Evolutionary conservation across 1,140 invertebrate genomes (phyloP).

Genomic region (Cydia fagiglandana): DNA sequence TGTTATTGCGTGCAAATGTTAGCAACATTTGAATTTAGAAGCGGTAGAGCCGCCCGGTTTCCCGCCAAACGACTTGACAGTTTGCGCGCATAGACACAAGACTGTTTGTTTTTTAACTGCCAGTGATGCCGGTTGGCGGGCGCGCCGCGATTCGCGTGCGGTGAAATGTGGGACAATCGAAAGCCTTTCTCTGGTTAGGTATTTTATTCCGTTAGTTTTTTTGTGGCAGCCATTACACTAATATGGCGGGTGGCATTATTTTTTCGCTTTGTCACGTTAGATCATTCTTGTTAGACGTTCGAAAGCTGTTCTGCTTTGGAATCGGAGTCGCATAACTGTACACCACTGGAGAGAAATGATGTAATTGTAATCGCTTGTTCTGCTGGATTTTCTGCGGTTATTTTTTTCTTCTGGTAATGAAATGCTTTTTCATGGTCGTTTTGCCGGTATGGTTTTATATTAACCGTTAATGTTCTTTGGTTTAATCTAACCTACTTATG

Average conservation of each 20-base stretch:
- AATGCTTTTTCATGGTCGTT: constrained; percentile 30
- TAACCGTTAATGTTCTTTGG: constrained; percentile 22
- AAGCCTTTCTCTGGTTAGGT: constrained; percentile 79
- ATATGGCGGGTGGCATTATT: constrained; percentile 76
- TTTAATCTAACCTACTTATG: not conserved
- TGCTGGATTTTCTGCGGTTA: constrained; percentile 37
- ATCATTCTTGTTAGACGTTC: constrained; percentile 78
- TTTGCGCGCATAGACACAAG: constrained; percentile 53
- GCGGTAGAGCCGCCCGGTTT: constrained; percentile 57
- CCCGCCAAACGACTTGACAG: constrained; percentile 63
- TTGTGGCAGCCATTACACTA: constrained; percentile 74
- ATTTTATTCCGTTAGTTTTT: constrained; percentile 80
- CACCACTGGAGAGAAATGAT: constrained; percentile 58
- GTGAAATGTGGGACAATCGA: constrained; percentile 78
- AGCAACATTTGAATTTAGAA: constrained; percentile 51
- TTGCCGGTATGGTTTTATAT: not conserved
- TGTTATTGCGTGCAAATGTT: constrained; percentile 59
- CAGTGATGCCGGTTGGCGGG: constrained; percentile 56
- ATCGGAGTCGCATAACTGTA: constrained; percentile 75
- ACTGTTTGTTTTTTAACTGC: constrained; percentile 54
- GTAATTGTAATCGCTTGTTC: constrained; percentile 65
- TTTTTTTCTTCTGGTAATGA: constrained; percentile 30
- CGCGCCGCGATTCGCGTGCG: constrained; percentile 68
- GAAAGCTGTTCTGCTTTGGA: constrained; percentile 72
- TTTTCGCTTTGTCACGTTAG: constrained; percentile 79